Conservation (phyloP, 2,888 invertebrate genomes). For the Lordiphosa andalusiaca region DNA sequence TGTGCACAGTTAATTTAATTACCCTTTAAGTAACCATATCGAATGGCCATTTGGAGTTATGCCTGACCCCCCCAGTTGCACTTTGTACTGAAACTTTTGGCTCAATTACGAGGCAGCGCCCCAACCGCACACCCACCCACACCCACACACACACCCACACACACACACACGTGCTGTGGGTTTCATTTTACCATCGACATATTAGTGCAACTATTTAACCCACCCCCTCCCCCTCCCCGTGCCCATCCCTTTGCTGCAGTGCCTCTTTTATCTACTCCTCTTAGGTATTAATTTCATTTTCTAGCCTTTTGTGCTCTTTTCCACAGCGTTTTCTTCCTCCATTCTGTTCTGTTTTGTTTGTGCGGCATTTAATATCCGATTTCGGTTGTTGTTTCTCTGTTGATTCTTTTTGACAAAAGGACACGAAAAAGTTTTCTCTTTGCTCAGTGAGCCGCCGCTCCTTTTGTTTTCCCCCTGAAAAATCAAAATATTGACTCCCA, state of each 20-base stretch:
- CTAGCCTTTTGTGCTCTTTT: conserved; percentile 11
- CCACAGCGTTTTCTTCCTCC: conserved; percentile 14
- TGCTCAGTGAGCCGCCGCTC: conserved; percentile 52
- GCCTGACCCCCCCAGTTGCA: conserved; percentile 27
- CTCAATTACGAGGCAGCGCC: conserved; percentile 50
- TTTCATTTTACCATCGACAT: conserved; percentile 67
- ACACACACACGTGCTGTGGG: conserved; percentile 55
- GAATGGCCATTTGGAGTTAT: conserved; percentile 69
- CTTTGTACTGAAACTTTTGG: conserved; percentile 43
- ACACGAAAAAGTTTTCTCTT: conserved; percentile 61
- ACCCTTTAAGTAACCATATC: conserved; percentile 79
- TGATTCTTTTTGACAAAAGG: conserved; percentile 67
- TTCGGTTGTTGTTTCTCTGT: conserved; percentile 52
- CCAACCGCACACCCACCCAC: conserved; percentile 11
- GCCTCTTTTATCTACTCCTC: conserved; percentile 15
- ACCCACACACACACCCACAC: conserved; percentile 1
- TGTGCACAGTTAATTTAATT: conserved; percentile 76
- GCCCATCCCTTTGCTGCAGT: conserved; percentile 24
- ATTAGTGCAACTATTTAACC: conserved; percentile 70
- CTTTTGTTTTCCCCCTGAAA: conserved; percentile 52
- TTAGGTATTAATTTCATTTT: conserved; percentile 39
- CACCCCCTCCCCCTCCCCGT: conserved; percentile 21
- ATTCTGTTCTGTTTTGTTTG: conserved; percentile 39
- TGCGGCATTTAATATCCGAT: conserved; percentile 72
- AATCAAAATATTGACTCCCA: conserved; percentile 70